Base-by-base conservation (phyloP, 1,140 invertebrate genomes). In the Drosophila yakuba region DNA sequence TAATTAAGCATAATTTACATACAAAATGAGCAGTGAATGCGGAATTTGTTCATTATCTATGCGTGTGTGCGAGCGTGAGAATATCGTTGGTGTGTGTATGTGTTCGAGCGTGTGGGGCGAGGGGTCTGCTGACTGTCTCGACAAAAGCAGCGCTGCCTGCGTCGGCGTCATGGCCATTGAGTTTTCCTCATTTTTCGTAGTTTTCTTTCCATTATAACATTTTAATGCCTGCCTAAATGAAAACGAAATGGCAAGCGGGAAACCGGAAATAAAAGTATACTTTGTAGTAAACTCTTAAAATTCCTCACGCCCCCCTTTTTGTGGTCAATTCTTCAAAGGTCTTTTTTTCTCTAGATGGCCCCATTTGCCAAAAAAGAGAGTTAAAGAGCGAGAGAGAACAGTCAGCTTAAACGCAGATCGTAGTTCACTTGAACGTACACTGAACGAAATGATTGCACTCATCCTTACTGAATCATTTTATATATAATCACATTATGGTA, bases 151-250 rank as follows among this genome's bases (percentile, higher is more conserved):
- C 74, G 71, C 74, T 62, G 82, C 61, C 45, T 52, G 23, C 77
- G 35, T 51, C 55, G 55, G 93, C 93, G 93, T 93, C 93, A 93
- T 93, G 93, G 86, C 90, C 90, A 91, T 86, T 91, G 79, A 90
- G 82, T 90, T 91, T 90, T 90, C 68, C 57, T 69, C 78, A 55
- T 58, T 51, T 36, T 57, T 59, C 39, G 56, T 55, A 39, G 43
- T 74, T 36, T 73, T 75, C 61, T 41, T 32, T 56, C 56, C 68
- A 64, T 78, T 78, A 63, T 68, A 86, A 83, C 66, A 47, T 69
- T 78, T 59, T 61, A 10, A 71, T 76, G 50, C 58, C 52, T 79
- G 35, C 36, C 64, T 45, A 73, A 66, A 79, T 60, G 58, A 83
- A 83, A 86, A 78, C 51, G 84, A 62, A 79, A 60, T 74, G 62